Conservation (phyloP, 1,140 invertebrate genomes). For the Adoxophyes honmai region DNA sequence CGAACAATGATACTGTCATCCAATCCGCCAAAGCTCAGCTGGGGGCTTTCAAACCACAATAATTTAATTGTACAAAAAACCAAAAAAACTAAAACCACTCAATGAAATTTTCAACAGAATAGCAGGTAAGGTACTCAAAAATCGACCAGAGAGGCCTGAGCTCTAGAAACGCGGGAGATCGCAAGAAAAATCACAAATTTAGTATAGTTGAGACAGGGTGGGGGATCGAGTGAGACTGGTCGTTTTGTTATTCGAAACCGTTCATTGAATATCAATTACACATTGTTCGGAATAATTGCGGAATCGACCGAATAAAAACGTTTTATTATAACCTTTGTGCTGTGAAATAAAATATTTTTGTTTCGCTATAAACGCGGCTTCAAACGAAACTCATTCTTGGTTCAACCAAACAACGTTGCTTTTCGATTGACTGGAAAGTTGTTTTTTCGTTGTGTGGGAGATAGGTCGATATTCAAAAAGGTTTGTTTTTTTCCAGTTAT, state of each 20-base stretch:
- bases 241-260: constrained; percentile 44
- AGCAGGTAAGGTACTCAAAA: constrained; percentile 55
- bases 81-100: constrained; percentile 47
- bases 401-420: too few relatives aligned
- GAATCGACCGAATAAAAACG: constrained; percentile 46
- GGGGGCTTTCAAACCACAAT: constrained; percentile 42
- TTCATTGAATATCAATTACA: constrained; percentile 59
- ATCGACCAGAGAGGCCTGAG: too few relatives aligned
- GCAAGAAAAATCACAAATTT: too few relatives aligned
- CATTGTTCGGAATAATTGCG: constrained; percentile 51
- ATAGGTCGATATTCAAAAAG: constrained; percentile 26
- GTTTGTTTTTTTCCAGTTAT: constrained; percentile 32
- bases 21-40: constrained; percentile 39
- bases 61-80: constrained; percentile 48
- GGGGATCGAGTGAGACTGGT: constrained; percentile 25
- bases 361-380: constrained; percentile 1
- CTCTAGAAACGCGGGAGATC: too few relatives aligned
- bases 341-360: constrained; percentile 17
- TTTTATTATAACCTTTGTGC: constrained; percentile 35
- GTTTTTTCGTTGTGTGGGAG: constrained; percentile 42
- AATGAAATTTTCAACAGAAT: constrained; percentile 55
- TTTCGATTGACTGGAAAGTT: constrained; percentile 38
- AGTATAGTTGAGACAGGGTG: too few relatives aligned
- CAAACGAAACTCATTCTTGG: too few relatives aligned
- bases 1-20: constrained; percentile 52